Conservation (phyloP, 2,113 vertebrate species). For the Phylloscopus trochiloides region DNA sequence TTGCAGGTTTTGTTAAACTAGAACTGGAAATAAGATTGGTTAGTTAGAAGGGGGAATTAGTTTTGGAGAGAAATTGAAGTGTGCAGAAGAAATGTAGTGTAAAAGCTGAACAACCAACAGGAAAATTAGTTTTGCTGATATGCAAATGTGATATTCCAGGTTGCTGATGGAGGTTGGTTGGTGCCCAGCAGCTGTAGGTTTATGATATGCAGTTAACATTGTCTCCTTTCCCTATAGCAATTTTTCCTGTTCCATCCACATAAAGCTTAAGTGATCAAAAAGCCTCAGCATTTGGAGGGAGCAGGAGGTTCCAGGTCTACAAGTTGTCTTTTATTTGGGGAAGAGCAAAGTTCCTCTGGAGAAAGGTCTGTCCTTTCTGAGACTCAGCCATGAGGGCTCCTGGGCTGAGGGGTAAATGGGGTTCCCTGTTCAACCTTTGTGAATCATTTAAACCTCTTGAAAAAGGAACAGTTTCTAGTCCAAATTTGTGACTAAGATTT, state of each 20-base stretch:
- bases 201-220: background rate
- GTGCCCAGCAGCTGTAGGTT: background rate
- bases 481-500: background rate
- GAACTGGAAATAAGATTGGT: background rate
- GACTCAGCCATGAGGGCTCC: background rate
- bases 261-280: background rate
- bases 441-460: background rate
- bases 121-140: background rate
- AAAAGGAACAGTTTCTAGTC: background rate
- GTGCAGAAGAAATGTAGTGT: background rate
- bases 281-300: background rate
- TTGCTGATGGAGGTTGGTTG: background rate
- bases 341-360: background rate
- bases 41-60: background rate
- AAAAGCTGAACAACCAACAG: background rate
- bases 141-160: fast-evolving
- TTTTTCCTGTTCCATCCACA: background rate
- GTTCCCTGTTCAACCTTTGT: background rate
- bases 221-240: background rate
- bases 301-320: background rate
- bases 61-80: background rate
- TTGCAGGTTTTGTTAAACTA: background rate
- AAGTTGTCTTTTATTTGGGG: background rate
- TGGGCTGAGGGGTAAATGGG: background rate
- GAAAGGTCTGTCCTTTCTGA: background rate